Conservation (phyloP, 2,888 invertebrate species). For the Parascotia fuliginaria region DNA sequence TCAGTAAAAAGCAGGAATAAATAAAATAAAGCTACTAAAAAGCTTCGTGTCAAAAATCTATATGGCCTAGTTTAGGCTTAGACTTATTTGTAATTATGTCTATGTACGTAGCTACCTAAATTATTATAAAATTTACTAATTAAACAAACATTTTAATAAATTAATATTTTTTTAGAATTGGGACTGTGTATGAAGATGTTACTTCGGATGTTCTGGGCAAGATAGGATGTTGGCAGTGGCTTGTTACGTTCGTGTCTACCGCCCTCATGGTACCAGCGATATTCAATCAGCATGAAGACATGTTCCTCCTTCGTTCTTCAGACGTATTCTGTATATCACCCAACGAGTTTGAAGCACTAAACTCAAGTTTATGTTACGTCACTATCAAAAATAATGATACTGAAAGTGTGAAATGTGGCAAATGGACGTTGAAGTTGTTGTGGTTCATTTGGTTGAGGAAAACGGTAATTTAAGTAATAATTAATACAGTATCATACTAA, state of each 20-base stretch:
- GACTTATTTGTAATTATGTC: constrained; percentile 42
- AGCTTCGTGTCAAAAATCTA: constrained; percentile 24
- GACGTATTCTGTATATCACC: constrained; percentile 57
- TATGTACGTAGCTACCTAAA: constrained; percentile 42
- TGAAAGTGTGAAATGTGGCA: constrained; percentile 53
- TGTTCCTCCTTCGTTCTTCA: constrained; percentile 61
- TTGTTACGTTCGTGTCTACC: constrained; percentile 66
- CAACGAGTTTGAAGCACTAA: constrained; percentile 44
- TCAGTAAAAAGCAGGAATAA: too few species aligned
- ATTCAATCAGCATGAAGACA: constrained; percentile 70
- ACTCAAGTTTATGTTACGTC: constrained; percentile 61
- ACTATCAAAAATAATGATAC: constrained; percentile 53
- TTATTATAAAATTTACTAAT: not conserved
- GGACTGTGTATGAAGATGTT: constrained; percentile 77
- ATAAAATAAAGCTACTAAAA: not conserved
- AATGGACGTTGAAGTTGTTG: constrained; percentile 67
- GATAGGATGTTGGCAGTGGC: constrained; percentile 77
- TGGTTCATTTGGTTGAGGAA: constrained; percentile 74
- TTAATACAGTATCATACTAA: not conserved
- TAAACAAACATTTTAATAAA: not conserved
- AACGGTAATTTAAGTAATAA: constrained; percentile 51
- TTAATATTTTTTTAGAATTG: constrained; percentile 65
- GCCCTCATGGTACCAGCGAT: constrained; percentile 59
- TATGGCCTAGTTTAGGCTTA: constrained; percentile 16
- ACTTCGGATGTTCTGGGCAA: constrained; percentile 73